Evolutionary conservation across 2,888 invertebrate genomes (phyloP).

Genomic region (Brenthis hecate): DNA sequence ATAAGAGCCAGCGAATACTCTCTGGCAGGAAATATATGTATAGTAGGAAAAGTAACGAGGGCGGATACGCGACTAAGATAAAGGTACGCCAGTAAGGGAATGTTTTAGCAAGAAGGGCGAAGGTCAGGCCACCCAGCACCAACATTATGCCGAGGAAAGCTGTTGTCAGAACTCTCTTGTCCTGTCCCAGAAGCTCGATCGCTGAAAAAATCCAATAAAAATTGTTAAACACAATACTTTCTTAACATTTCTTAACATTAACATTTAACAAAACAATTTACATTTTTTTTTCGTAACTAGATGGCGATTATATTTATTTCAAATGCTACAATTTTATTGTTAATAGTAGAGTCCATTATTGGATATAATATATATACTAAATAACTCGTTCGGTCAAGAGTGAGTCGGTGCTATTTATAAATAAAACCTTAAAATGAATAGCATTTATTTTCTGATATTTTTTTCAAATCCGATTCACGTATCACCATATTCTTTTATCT

Average conservation of each 20-base stretch:
- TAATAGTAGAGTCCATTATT: too few species aligned
- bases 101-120: conserved; percentile 87
- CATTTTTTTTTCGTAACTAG: too few species aligned
- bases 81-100: conserved; percentile 87
- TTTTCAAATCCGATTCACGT: too few species aligned
- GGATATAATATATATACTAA: too few species aligned
- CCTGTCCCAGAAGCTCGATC: conserved; percentile 71
- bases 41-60: conserved; percentile 85
- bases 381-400: too few species aligned
- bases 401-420: too few species aligned
- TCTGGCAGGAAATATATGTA: conserved; percentile 89
- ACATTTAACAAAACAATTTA: not conserved
- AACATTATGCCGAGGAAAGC: conserved; percentile 75
- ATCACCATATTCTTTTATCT: not conserved
- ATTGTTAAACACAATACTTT: not conserved
- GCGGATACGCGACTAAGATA: conserved; percentile 86
- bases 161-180: conserved; percentile 70
- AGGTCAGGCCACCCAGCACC: conserved; percentile 86
- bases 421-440: too few species aligned
- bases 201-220: conserved; percentile 53
- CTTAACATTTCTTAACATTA: not conserved
- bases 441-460: too few species aligned
- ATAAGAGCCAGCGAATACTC: conserved; percentile 89
- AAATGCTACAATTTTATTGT: too few species aligned
- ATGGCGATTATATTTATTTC: too few species aligned